Evolutionary conservation across 2,888 invertebrate genomes (phyloP), one percentile per base, ranked within the genome.

Genomic region (Tanytarsus gracilentus): DNA sequence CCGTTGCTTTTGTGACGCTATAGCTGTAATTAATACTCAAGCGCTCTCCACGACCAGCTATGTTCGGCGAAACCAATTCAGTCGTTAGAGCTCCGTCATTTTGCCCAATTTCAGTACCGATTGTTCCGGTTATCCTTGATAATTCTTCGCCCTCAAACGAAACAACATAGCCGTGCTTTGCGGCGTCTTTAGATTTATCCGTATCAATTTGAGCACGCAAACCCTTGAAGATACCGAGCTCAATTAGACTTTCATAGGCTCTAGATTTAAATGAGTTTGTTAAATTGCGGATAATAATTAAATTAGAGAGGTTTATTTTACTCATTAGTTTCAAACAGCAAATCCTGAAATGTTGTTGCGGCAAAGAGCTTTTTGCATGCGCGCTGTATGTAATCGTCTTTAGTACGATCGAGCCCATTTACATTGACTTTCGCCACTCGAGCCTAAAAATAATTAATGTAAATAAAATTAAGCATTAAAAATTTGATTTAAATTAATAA

Each of bases 141-240:
- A 86, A 71, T 74, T 98, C 97, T 60, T 81, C 79, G 39, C 95
- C 95, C 65, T 84, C 83, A 69, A 94, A 94, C 18, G 90, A 71
- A 1, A 87, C 85, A 78, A 92, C 88, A 56, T 89, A 80, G 9
- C 91, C 92, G 69, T 88, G 82, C 0, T 85, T 82, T n/a, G 86
- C 81, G 11, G 88, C 80, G 64, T 80, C 81, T 0, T 82, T 79
- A 1, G 91, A 91, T 58, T 82, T 82, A 59, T 89, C 88, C 4
- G 91, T 88, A 72, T 98, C 97, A 63, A 98, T 90, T 64, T 82
- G 82, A 16, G 96, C 85, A 3, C 82, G 83, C 56, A 96, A 84
- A 67, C 86, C 85, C 62, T 86, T 86, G 73, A 97, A 97, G 68
- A 96, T 89, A 4, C 94, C 95, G 66, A 95, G 78, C 56, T 84